Percentiles rank a stretch among this genome's conserved stretches.
These are phyloP conservation scores for Pachypeltis micranthus DNA, from an alignment of 1,140 invertebrate species.

Conservation along the genomic window DNA sequence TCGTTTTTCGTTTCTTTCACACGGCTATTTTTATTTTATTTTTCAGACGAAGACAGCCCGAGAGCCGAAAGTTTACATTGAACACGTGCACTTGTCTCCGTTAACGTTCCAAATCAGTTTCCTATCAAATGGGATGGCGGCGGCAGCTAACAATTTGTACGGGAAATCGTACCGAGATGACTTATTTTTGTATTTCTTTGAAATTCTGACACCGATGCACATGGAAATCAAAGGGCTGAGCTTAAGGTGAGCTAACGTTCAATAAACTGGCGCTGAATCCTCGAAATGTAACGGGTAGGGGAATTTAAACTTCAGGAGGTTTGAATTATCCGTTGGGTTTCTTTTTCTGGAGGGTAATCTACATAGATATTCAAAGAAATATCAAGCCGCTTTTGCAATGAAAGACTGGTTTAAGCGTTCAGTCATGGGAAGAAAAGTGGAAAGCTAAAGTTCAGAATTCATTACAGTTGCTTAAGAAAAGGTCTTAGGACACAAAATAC, in stretches of 20 bases:
- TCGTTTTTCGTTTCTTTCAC: background rate
- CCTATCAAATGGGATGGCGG: conserved; percentile 42
- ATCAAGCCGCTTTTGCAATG: no score
- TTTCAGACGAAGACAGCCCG: background rate
- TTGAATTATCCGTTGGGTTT: no score
- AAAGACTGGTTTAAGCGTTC: background rate
- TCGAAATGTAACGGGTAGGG: no score
- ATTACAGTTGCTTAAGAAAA: no score
- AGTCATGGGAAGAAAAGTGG: no score
- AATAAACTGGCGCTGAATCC: no score
- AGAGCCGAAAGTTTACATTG: conserved; percentile 37
- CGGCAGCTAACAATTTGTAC: conserved; percentile 16
- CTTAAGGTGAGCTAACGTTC: conserved; percentile 40
- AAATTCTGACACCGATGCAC: conserved; percentile 45
- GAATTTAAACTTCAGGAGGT: no score
- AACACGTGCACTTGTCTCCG: conserved; percentile 56
- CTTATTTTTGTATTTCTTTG: conserved; percentile 45
- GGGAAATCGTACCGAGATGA: conserved; percentile 33
- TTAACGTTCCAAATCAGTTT: conserved; percentile 55
- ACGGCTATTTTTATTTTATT: background rate
- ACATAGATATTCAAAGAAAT: no score
- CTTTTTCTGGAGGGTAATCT: no score
- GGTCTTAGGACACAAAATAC: no score
- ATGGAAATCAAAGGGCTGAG: conserved; percentile 51
- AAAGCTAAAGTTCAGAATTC: no score